phyloP scores from a whole-genome alignment of 2,888 invertebrate species.

The Lasioglossum figueresi region DNA sequence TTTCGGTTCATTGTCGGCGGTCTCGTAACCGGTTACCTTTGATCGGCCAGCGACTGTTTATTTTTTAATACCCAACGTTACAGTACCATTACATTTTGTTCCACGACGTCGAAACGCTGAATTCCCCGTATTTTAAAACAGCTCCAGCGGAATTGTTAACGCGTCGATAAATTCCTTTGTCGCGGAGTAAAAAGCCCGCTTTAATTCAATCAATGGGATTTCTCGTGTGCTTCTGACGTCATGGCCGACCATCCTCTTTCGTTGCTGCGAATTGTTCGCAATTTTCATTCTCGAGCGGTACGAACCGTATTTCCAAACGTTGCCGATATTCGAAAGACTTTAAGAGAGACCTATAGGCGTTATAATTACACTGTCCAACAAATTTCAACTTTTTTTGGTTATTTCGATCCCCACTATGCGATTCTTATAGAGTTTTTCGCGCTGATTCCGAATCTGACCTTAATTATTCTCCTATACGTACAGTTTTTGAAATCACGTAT shows the following conservation, averaged over 20 bases:
- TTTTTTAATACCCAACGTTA: conserved; percentile 5
- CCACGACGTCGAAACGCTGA: neutral
- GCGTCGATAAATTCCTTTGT: conserved; percentile 19
- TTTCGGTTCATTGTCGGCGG: conserved; percentile 15
- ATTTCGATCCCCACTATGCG: no score
- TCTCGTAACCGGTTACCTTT: conserved; percentile 3
- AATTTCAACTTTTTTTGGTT: no score
- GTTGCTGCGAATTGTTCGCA: neutral
- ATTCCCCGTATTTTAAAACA: neutral
- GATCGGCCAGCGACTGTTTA: neutral
- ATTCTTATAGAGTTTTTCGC: no score
- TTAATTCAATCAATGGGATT: conserved; percentile 5
- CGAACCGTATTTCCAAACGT: neutral
- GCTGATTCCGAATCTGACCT: no score
- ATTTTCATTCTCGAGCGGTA: neutral
- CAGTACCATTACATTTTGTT: neutral
- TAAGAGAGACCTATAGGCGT: no score
- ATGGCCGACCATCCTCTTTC: no score
- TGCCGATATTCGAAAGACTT: neutral
- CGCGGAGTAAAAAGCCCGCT: neutral
- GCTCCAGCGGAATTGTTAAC: neutral
- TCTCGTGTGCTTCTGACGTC: neutral
- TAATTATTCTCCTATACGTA: no score
- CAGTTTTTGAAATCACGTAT: no score
- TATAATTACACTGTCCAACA: no score